phyloP scores from a whole-genome alignment of 2,113 vertebrate genomes.

The Podiceps cristatus region DNA sequence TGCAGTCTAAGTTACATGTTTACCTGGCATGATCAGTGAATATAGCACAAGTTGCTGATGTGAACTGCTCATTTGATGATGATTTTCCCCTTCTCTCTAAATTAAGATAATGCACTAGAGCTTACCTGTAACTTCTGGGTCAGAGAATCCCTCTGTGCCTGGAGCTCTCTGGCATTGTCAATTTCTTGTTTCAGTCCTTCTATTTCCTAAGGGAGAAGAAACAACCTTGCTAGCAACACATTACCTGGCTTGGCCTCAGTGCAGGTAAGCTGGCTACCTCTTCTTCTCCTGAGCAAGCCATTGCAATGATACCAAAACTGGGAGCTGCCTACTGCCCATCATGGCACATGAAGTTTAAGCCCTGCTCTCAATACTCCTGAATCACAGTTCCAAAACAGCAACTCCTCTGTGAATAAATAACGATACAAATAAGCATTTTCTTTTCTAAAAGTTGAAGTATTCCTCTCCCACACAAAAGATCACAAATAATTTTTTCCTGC shows the following conservation, averaged over 20 bases:
- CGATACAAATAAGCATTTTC: not conserved
- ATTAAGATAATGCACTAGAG: not conserved
- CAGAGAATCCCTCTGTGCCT: slow-evolving; percentile 93
- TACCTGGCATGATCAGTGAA: not conserved
- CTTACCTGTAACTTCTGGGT: slow-evolving; percentile 94
- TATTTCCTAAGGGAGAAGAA: slow-evolving; percentile 88
- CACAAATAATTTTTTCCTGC: not conserved
- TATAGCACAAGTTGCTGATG: not conserved
- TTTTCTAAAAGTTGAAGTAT: not conserved
- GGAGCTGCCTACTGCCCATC: not conserved
- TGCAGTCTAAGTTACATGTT: not conserved
- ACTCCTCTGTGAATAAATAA: not conserved
- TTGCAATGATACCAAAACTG: not conserved
- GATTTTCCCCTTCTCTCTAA: not conserved
- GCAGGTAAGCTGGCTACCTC: not conserved
- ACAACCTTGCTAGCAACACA: not conserved
- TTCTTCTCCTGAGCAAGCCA: not conserved
- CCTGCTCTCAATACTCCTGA: not conserved
- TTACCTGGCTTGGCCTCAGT: not conserved
- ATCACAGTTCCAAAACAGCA: not conserved
- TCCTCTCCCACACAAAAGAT: not conserved
- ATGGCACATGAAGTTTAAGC: not conserved
- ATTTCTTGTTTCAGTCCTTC: slow-evolving; percentile 95
- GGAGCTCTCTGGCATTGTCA: slow-evolving; percentile 93
- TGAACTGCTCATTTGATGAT: not conserved